Percentiles rank a stretch among this genome's conserved stretches.
phyloP scores from a whole-genome alignment of 2,797 vertebrate genomes.

The Helostoma temminkii region DNA sequence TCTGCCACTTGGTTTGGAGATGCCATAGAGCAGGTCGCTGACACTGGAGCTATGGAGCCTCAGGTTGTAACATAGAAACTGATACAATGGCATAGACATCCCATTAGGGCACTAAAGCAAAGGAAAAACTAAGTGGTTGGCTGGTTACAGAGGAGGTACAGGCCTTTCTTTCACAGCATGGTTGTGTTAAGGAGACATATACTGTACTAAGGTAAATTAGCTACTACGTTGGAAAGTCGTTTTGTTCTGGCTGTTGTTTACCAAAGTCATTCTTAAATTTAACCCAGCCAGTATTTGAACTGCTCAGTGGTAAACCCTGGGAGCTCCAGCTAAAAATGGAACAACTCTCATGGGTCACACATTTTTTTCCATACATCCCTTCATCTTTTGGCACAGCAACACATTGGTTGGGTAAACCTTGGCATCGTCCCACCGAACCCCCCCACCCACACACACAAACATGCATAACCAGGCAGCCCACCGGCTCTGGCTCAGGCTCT shows the following conservation, averaged over 20 bases:
- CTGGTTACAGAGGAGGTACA: background rate
- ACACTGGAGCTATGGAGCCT: conserved; percentile 24
- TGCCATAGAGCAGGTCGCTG: background rate
- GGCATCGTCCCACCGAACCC: conserved; percentile 44
- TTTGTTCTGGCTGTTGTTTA: background rate
- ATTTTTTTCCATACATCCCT: conserved; percentile 35
- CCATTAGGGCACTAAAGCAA: conserved; percentile 9
- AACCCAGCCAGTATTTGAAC: background rate
- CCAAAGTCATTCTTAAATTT: conserved; percentile 3
- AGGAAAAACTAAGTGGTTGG: conserved; percentile 9
- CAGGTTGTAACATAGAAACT: conserved; percentile 20
- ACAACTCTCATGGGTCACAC: conserved; percentile 17
- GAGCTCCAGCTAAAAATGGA: conserved; percentile 56
- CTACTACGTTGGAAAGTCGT: background rate
- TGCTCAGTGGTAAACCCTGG: conserved; percentile 23
- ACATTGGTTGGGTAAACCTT: conserved; percentile 43
- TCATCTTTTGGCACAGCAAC: conserved; percentile 47
- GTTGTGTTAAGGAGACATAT: too few relatives aligned
- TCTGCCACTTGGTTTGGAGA: conserved; percentile 20
- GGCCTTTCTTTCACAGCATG: too few relatives aligned
- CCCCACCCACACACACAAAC: conserved; percentile 7
- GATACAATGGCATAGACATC: background rate
- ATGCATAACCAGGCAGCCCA: conserved; percentile 29
- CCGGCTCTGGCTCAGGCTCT: conserved; percentile 24
- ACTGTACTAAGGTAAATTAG: background rate